Evolutionary conservation across 2,888 invertebrate species (phyloP).

Genomic region (Drosophila koepferae): DNA sequence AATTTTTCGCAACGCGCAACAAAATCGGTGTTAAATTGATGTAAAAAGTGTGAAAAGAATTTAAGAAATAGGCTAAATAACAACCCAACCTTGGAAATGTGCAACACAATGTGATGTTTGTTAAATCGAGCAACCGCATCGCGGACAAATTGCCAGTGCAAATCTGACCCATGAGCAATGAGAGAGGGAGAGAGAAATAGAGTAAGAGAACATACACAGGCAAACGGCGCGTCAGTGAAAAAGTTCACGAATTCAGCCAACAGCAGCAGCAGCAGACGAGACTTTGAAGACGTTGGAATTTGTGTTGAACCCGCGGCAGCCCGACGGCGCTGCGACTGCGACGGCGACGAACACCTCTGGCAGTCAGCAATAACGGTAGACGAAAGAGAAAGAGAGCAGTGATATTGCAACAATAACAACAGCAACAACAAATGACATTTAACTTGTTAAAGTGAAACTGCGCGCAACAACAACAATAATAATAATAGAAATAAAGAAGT

Average conservation of each 20-base stretch:
- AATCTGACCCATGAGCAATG: slow-evolving; percentile 60
- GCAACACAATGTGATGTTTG: slow-evolving; percentile 68
- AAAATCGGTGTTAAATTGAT: slow-evolving; percentile 62
- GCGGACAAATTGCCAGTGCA: slow-evolving; percentile 55
- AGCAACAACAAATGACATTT: slow-evolving; percentile 63
- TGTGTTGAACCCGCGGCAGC: slow-evolving; percentile 68
- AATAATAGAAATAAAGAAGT: slow-evolving; percentile 51
- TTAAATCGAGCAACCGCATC: slow-evolving; percentile 47
- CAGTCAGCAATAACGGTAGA: slow-evolving; percentile 76
- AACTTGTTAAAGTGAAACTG: slow-evolving; percentile 75
- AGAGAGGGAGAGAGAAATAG: slow-evolving; percentile 42
- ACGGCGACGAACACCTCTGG: slow-evolving; percentile 53
- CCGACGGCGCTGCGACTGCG: slow-evolving; percentile 55
- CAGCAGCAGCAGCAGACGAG: slow-evolving; percentile 50
- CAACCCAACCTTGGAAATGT: slow-evolving; percentile 38
- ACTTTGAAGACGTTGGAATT: slow-evolving; percentile 80
- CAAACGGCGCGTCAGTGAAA: slow-evolving; percentile 66
- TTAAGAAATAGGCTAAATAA: slow-evolving; percentile 26
- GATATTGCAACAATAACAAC: slow-evolving; percentile 55
- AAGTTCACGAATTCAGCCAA: slow-evolving; percentile 59
- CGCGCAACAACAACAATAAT: slow-evolving; percentile 43
- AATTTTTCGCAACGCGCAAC: slow-evolving; percentile 76
- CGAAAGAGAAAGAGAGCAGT: slow-evolving; percentile 37
- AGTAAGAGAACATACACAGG: slow-evolving; percentile 47
- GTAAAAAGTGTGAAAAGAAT: slow-evolving; percentile 54